phyloP scores from a whole-genome alignment of 2,797 vertebrate species.

The Halcyon smyrnensis region DNA sequence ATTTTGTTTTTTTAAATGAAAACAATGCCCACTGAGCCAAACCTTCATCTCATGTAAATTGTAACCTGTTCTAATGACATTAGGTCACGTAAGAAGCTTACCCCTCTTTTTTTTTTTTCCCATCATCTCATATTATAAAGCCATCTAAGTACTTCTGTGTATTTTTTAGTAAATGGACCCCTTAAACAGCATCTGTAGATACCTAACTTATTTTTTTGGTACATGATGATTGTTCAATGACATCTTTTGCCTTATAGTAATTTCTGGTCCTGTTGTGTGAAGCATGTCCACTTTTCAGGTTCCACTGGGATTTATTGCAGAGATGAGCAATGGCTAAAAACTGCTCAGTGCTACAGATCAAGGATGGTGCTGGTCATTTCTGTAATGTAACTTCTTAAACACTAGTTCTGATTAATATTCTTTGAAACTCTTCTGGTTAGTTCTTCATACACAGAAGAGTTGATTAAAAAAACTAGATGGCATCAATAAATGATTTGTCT shows the following conservation, averaged over 20 bases:
- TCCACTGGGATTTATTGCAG: background rate
- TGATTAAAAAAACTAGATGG: background rate
- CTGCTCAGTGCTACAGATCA: background rate
- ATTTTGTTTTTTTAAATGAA: background rate
- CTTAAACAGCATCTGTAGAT: background rate
- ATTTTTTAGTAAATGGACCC: background rate
- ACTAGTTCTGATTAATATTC: background rate
- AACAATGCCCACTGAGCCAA: background rate
- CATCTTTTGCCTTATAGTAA: background rate
- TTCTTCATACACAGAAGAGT: background rate
- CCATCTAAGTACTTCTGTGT: fast-evolving
- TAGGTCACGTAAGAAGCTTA: background rate
- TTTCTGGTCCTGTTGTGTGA: background rate
- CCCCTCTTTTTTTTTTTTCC: background rate
- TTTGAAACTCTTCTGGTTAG: background rate
- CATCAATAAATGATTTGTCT: background rate
- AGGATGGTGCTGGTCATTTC: background rate
- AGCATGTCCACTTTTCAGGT: background rate
- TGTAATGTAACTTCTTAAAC: background rate
- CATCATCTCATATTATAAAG: background rate
- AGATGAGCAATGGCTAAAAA: background rate
- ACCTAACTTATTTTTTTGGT: background rate
- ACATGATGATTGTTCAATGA: background rate
- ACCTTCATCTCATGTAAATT: background rate
- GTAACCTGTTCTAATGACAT: background rate